Base-by-base conservation (phyloP, 2,113 vertebrate species). In the Austrofundulus limnaeus region DNA sequence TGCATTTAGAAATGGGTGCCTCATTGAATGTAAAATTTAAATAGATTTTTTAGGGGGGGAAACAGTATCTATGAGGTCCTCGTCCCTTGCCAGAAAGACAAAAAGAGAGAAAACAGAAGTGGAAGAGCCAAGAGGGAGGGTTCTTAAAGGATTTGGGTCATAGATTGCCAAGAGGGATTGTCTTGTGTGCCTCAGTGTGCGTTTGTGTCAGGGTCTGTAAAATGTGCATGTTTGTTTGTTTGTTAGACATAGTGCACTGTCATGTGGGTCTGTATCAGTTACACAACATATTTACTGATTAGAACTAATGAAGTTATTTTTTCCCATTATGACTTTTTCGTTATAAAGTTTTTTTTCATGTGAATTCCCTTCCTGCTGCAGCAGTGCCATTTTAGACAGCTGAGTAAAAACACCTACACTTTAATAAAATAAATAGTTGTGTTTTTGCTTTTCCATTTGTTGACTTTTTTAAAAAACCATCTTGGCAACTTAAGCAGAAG, bases 111-210 rank as follows among this genome's bases (percentile, higher is more conserved):
- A 74, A 81, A 78, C 48, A 53, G 71, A 75, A 81, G 28, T 58
- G 57, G 53, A 81, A 47, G 63, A 85, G 84, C 78, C 73, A 78
- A 84, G 61, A 75, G 77, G 89, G 82, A 87, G 76, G 64, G 75
- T 72, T 82, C 74, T 65, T 65, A 23, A 61, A 85, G 81, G 85
- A 90, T 89, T 89, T 90, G 68, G 89, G 89, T 90, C 87, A 90
- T 80, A 84, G 76, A 89, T 86, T 70, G 89, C 89, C 86, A 78
- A 79, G 74, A 81, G 89, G 86, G 81, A 87, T 85, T 45, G 31
- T 73, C 75, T 68, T 74, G 37, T 61, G 68, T 61, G 46, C 21
- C 37, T 67, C 28, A 54, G 17, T 59, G 50, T 38, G 51, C 13
- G 12, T 38, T 54, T 54, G n/a, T 38, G 21, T 71, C 12, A 34